phyloP scores from a whole-genome alignment of 1,140 invertebrate genomes.

The Atta colombica region DNA sequence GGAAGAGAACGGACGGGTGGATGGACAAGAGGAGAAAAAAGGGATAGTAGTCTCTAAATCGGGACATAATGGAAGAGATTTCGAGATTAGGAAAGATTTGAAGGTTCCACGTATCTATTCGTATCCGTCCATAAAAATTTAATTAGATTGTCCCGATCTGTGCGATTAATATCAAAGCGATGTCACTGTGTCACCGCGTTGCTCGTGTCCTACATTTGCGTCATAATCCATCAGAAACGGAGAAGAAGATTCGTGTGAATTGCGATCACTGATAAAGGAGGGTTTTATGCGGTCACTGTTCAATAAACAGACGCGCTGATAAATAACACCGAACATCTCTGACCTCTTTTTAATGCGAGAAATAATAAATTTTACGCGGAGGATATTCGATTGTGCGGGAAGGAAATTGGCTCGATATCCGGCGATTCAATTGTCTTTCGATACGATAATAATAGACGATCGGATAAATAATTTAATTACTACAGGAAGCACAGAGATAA shows the following conservation, averaged over 20 bases:
- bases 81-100: constrained; percentile 54
- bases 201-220: constrained; percentile 37
- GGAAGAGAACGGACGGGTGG: not conserved
- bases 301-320: not conserved
- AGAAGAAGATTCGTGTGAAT: not conserved
- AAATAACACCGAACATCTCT: not conserved
- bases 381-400: not conserved
- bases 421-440: not conserved
- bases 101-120: not conserved
- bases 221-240: constrained; percentile 26
- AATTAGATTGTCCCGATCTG: constrained; percentile 38
- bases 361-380: not conserved
- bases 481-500: constrained; percentile 6
- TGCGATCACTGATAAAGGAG: not conserved
- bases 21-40: not conserved
- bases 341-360: not conserved
- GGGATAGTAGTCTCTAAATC: not conserved
- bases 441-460: constrained; percentile 23
- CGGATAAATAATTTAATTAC: constrained; percentile 3
- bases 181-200: not conserved
- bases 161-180: constrained; percentile 47
- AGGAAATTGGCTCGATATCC: not conserved
- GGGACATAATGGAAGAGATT: constrained; percentile 44
- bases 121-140: constrained; percentile 62
- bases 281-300: not conserved